phyloP scores from a whole-genome alignment of 2,113 vertebrate species.

The Odobenus rosmarus region DNA sequence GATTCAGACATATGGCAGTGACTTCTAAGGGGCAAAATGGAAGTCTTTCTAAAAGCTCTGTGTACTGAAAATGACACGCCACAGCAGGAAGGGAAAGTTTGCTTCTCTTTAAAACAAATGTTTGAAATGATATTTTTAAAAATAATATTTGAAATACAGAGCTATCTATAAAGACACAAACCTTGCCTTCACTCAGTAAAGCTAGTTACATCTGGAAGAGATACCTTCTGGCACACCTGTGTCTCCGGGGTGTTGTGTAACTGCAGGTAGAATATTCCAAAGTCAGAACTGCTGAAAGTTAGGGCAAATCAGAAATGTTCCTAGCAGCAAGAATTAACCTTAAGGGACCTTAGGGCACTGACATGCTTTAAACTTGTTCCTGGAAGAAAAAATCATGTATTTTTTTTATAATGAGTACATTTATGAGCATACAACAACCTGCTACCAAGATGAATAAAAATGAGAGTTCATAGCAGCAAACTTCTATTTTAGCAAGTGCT shows the following conservation, averaged over 20 bases:
- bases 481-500: background rate
- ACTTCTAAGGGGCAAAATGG: background rate
- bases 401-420: slow-evolving; percentile 36
- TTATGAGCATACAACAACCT: background rate
- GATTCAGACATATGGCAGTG: background rate
- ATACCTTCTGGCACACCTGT: background rate
- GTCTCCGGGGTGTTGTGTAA: background rate
- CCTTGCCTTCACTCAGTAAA: background rate
- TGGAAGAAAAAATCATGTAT: background rate
- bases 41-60: background rate
- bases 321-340: slow-evolving; percentile 29
- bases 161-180: background rate
- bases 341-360: background rate
- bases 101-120: background rate
- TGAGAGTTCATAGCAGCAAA: background rate
- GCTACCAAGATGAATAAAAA: background rate
- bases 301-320: background rate
- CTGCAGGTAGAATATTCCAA: background rate
- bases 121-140: slow-evolving; percentile 46
- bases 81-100: background rate
- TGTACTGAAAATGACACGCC: background rate
- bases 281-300: slow-evolving; percentile 35
- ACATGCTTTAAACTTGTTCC: background rate
- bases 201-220: background rate
- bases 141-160: background rate